phyloP scores from a whole-genome alignment of 2,797 vertebrate genomes.

The Toxotes lorentzi region DNA sequence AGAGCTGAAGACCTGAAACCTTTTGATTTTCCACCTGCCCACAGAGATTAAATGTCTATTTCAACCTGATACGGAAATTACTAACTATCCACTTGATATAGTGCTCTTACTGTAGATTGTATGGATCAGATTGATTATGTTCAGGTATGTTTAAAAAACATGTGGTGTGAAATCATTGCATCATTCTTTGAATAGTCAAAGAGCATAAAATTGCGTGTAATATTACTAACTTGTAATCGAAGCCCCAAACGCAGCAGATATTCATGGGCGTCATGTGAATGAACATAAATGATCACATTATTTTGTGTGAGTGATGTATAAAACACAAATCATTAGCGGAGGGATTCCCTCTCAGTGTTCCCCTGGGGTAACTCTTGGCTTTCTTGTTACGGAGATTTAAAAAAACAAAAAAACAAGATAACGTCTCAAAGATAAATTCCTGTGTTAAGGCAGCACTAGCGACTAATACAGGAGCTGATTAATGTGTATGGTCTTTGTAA shows the following conservation, averaged over 20 bases:
- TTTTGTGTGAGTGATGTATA: background rate
- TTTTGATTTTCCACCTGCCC: slow-evolving; percentile 15
- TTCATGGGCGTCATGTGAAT: background rate
- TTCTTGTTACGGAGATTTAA: background rate
- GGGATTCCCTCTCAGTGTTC: background rate
- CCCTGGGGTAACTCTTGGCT: fast-evolving
- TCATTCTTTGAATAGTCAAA: background rate
- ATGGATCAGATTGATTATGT: background rate
- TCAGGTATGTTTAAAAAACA: background rate
- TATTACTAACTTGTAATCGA: background rate
- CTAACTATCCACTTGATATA: background rate
- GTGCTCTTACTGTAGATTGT: background rate
- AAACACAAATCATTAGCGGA: background rate
- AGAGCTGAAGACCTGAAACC: background rate
- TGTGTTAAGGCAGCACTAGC: background rate
- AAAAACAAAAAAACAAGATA: background rate
- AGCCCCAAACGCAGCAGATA: background rate
- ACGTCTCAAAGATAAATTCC: background rate
- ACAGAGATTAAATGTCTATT: background rate
- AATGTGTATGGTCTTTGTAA: background rate
- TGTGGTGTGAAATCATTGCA: background rate
- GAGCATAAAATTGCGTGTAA: background rate
- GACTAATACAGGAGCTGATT: background rate
- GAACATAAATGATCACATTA: background rate
- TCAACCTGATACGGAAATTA: background rate